These are phyloP conservation scores for Lithobates pipiens DNA, from an alignment of 2,797 vertebrate genomes.

Conservation along the genomic window DNA sequence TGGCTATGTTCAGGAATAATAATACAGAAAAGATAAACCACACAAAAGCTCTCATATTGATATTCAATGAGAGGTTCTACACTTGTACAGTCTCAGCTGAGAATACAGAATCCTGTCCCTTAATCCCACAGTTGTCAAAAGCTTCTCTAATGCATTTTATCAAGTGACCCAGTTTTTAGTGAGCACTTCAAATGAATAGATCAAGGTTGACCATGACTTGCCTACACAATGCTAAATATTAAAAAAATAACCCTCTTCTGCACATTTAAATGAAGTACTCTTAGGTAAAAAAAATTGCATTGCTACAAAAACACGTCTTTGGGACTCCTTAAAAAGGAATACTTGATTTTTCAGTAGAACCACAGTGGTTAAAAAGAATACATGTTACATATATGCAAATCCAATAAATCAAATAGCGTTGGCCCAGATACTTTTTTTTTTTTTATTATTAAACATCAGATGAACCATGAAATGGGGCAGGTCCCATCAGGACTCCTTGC, in stretches of 20 bases:
- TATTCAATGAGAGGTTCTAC: conserved; percentile 39
- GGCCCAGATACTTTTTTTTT: conserved; percentile 54
- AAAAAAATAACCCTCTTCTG: neutral
- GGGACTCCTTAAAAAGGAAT: neutral
- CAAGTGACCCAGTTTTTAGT: conserved; percentile 51
- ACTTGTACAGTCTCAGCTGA: conserved; percentile 40
- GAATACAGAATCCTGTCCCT: conserved; percentile 43
- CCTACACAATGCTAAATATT: conserved; percentile 33
- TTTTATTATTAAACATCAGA: conserved; percentile 55
- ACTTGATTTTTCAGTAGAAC: neutral
- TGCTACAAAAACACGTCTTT: neutral
- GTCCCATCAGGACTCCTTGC: conserved; percentile 57
- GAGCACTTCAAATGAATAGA: conserved; percentile 31
- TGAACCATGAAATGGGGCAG: conserved; percentile 60
- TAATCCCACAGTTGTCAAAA: conserved; percentile 54
- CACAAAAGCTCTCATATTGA: conserved; percentile 12
- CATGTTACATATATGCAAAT: conserved; percentile 51
- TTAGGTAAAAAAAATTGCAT: neutral
- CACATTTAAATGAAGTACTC: conserved; percentile 12
- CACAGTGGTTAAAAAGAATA: conserved; percentile 35
- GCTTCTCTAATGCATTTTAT: conserved; percentile 36
- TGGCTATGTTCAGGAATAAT: neutral
- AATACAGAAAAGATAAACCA: conserved; percentile 29
- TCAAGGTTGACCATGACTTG: conserved; percentile 36
- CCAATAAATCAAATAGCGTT: conserved; percentile 41